These are phyloP conservation scores for Papilio gigon DNA, from an alignment of 2,888 invertebrate species.

Conservation along the genomic window DNA sequence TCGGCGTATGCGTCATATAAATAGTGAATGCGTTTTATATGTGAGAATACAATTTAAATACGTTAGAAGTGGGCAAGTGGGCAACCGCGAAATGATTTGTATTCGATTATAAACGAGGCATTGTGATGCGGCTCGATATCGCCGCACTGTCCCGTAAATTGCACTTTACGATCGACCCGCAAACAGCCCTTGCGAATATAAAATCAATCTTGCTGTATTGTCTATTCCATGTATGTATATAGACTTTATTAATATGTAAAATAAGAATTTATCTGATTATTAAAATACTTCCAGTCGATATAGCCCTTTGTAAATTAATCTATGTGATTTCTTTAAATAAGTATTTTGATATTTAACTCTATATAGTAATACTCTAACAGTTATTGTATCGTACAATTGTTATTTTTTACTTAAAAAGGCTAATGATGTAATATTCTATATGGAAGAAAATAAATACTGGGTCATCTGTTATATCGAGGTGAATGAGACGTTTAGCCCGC, in stretches of 20 bases:
- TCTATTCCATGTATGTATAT: neutral
- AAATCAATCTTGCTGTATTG: conserved; percentile 12
- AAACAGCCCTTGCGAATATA: conserved; percentile 20
- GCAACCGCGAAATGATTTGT: conserved; percentile 41
- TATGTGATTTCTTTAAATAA: neutral
- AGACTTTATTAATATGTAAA: too few species aligned
- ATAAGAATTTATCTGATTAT: neutral
- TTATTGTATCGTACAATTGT: neutral
- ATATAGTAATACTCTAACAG: neutral
- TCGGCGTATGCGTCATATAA: conserved; percentile 26
- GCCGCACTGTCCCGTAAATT: conserved; percentile 40
- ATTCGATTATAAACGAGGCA: conserved; percentile 40
- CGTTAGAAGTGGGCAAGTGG: conserved; percentile 34
- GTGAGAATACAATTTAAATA: conserved; percentile 40
- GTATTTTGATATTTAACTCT: neutral
- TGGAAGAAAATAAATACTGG: neutral
- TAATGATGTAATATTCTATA: neutral
- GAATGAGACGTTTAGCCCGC: conserved; percentile 19
- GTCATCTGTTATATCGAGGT: conserved; percentile 33
- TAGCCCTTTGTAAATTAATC: too few species aligned
- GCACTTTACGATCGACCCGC: conserved; percentile 39
- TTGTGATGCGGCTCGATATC: conserved; percentile 41
- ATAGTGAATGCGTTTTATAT: conserved; percentile 36
- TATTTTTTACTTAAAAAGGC: neutral
- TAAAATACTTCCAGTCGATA: neutral